These are phyloP conservation scores for Apodemus speciosus DNA, from an alignment of 2,113 vertebrate genomes.

Conservation along the genomic window DNA sequence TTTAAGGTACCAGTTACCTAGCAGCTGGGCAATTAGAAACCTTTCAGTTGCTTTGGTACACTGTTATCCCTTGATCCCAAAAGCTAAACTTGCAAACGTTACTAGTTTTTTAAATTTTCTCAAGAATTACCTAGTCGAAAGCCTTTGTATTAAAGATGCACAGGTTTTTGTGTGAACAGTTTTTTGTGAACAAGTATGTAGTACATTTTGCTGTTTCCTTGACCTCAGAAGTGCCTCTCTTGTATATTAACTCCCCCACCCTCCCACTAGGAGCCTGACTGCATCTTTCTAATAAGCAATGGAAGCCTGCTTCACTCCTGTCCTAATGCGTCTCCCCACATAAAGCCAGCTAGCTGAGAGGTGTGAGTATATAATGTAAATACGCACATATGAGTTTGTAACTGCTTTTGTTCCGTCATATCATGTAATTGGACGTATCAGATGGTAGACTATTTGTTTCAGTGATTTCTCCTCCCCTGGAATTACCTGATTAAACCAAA, in stretches of 20 bases:
- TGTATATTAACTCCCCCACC: constrained; percentile 89
- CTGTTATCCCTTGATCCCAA: constrained; percentile 84
- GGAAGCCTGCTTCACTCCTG: constrained; percentile 93
- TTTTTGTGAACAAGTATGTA: constrained; percentile 87
- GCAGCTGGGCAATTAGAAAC: constrained; percentile 85
- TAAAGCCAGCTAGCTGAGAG: constrained; percentile 91
- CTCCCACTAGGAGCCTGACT: constrained; percentile 87
- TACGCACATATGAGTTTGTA: constrained; percentile 95
- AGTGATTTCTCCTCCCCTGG: constrained; percentile 81
- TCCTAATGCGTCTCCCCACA: constrained; percentile 92
- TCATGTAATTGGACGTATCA: constrained; percentile 95
- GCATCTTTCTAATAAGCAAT: constrained; percentile 91
- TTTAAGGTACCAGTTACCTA: constrained; percentile 82
- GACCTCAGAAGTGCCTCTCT: constrained; percentile 97
- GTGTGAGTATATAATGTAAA: constrained; percentile 97
- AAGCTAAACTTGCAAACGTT: constrained; percentile 85
- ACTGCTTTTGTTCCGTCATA: constrained; percentile 94
- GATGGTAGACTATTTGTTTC: constrained; percentile 95
- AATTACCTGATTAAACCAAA: constrained; percentile 86
- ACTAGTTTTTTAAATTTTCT: constrained; percentile 83
- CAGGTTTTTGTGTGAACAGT: constrained; percentile 87
- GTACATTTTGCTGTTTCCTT: constrained; percentile 89
- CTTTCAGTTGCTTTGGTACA: constrained; percentile 86
- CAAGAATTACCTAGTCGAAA: constrained; percentile 83
- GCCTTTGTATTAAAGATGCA: constrained; percentile 89